Evolutionary conservation across 2,888 invertebrate species (phyloP).

Genomic region (Protonemura montana): DNA sequence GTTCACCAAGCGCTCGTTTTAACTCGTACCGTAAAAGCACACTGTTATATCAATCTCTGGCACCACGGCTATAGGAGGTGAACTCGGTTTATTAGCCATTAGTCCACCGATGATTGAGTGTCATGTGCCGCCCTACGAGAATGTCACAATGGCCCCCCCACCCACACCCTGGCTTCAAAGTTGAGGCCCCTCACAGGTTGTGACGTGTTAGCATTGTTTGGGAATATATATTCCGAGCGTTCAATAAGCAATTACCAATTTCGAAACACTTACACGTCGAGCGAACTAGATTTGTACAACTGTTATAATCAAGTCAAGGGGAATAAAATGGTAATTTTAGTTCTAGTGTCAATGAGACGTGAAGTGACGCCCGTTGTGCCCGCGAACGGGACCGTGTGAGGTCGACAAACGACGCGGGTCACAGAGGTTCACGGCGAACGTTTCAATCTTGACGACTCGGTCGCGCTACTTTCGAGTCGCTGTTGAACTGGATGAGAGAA

Average conservation of each 20-base stretch:
- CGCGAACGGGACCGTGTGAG: conserved; percentile 9
- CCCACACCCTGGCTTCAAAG: not conserved
- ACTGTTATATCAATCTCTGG: not conserved
- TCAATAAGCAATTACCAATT: conserved; percentile 24
- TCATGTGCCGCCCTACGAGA: not conserved
- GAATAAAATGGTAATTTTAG: conserved; percentile 18
- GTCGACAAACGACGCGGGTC: conserved; percentile 21
- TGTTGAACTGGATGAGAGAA: not conserved
- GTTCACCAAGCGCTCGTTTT: not conserved
- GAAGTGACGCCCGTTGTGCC: not conserved
- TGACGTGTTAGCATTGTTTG: not conserved
- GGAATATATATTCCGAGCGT: not conserved
- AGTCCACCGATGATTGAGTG: conserved; percentile 12
- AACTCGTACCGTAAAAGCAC: not conserved
- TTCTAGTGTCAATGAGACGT: not conserved
- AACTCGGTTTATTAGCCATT: conserved; percentile 4
- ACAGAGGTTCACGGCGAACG: not conserved
- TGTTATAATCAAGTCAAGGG: conserved; percentile 7
- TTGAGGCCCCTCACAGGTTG: not conserved
- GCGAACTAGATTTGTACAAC: conserved; percentile 7
- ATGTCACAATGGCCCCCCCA: conserved; percentile 1
- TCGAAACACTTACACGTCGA: not conserved
- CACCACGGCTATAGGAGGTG: no score
- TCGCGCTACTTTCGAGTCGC: not conserved
- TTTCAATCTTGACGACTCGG: not conserved